A percentile compares a stretch with the other conserved stretches of the same genome.
Conservation (phyloP, 1,140 invertebrate species). For the Hydropsyche tenuis region DNA sequence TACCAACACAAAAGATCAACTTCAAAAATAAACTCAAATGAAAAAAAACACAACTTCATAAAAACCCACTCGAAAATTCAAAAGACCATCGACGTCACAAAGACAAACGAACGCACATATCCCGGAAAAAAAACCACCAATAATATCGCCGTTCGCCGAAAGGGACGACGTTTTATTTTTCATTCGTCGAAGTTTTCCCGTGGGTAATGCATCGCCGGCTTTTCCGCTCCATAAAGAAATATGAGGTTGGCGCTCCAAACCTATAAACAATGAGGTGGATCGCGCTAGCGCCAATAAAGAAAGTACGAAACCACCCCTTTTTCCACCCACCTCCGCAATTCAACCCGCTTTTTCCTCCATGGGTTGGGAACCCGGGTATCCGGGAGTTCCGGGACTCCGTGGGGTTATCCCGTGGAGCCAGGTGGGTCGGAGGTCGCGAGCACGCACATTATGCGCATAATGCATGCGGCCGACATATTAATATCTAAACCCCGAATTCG, state of each 20-base stretch:
- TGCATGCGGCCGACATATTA: constrained; percentile 24
- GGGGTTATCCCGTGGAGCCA: neutral
- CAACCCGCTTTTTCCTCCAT: no score
- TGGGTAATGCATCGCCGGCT: constrained; percentile 36
- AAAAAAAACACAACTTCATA: neutral
- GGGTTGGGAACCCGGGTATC: neutral
- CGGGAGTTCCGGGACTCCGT: neutral
- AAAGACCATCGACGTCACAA: neutral
- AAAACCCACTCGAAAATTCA: neutral
- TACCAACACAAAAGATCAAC: neutral
- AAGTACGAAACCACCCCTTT: neutral
- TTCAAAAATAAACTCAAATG: neutral
- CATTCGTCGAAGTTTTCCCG: constrained; percentile 25
- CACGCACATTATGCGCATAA: constrained; percentile 28
- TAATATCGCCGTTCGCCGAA: neutral
- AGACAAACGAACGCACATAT: neutral
- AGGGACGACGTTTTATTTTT: constrained; percentile 28
- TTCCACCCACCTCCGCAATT: no score
- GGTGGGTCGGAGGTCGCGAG: constrained; percentile 2
- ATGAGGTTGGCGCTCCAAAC: constrained; percentile 36
- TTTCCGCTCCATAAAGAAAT: constrained; percentile 42
- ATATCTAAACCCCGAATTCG: neutral
- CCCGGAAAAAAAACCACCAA: neutral
- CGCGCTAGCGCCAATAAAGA: constrained; percentile 22
- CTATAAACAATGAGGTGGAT: constrained; percentile 39